Percentiles rank a stretch among this genome's conserved stretches.
Conservation (phyloP, 2,797 vertebrate genomes). For the Eulemur albifrons region DNA sequence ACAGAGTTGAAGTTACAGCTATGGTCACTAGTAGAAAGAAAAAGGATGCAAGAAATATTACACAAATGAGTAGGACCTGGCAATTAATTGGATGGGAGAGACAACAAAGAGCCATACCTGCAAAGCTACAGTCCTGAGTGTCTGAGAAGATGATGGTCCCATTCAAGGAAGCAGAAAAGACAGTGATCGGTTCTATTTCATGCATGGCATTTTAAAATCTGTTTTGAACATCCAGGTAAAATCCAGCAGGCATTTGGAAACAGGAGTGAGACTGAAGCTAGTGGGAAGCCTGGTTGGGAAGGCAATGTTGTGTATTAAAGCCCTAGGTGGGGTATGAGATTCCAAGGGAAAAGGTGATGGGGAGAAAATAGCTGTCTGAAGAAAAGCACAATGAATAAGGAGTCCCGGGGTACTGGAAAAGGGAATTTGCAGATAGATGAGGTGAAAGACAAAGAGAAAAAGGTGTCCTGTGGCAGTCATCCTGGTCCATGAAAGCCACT, state of each 20-base stretch:
- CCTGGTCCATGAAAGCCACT: not conserved
- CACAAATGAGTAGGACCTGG: not conserved
- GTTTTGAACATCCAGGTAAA: not conserved
- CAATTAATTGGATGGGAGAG: not conserved
- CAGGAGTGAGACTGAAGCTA: not conserved
- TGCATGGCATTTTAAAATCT: not conserved
- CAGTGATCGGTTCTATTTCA: not conserved
- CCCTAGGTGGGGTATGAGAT: not conserved
- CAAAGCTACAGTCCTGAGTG: not conserved
- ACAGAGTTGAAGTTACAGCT: not conserved
- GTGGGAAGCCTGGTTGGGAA: not conserved
- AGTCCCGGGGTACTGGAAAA: not conserved
- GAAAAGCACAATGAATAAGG: not conserved
- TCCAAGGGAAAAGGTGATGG: not conserved
- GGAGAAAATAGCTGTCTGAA: not conserved
- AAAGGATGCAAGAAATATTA: not conserved
- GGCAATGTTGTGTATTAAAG: not conserved
- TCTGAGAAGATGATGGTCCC: not conserved
- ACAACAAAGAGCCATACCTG: not conserved
- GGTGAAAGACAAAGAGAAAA: not conserved
- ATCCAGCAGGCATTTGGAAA: not conserved
- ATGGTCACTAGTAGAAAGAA: not conserved
- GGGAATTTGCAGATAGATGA: not conserved
- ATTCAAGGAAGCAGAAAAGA: not conserved
- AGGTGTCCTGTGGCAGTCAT: not conserved